A percentile compares a stretch with the other conserved stretches of the same genome.
phyloP scores from a whole-genome alignment of 1,140 invertebrate species.

The Diuraphis noxia region DNA sequence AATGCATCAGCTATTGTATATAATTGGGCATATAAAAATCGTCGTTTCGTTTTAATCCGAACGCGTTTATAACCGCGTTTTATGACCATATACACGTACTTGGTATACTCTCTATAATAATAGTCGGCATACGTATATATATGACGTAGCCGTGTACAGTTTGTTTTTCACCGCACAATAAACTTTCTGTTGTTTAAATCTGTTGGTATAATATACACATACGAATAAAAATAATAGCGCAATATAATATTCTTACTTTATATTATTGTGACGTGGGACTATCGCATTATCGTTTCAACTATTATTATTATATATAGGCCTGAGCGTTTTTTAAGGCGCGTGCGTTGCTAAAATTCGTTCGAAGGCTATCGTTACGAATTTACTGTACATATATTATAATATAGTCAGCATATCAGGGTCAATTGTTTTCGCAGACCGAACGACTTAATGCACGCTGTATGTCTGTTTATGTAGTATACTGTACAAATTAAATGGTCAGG shows the following conservation, averaged over 20 bases:
- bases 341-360: not conserved
- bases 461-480: not conserved
- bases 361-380: not conserved
- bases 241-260: not conserved
- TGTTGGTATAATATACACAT: not conserved
- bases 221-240: not conserved
- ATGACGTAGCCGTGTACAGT: too few species aligned
- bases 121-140: too few species aligned
- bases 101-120: not conserved
- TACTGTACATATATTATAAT: not conserved
- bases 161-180: not conserved
- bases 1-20: not conserved
- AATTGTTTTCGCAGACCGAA: constrained; percentile 15
- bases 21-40: constrained; percentile 1
- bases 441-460: not conserved
- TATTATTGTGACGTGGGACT: not conserved
- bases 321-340: not conserved
- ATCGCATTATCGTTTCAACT: not conserved
- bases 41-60: not conserved
- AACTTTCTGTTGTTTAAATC: not conserved
- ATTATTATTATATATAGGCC: not conserved
- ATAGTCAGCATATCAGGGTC: constrained; percentile 24
- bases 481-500: not conserved
- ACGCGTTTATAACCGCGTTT: not conserved
- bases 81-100: not conserved